Percentiles rank a stretch among this genome's conserved stretches.
These are phyloP conservation scores for Halocaridina rubra DNA, from an alignment of 2,888 invertebrate genomes.

Conservation along the genomic window DNA sequence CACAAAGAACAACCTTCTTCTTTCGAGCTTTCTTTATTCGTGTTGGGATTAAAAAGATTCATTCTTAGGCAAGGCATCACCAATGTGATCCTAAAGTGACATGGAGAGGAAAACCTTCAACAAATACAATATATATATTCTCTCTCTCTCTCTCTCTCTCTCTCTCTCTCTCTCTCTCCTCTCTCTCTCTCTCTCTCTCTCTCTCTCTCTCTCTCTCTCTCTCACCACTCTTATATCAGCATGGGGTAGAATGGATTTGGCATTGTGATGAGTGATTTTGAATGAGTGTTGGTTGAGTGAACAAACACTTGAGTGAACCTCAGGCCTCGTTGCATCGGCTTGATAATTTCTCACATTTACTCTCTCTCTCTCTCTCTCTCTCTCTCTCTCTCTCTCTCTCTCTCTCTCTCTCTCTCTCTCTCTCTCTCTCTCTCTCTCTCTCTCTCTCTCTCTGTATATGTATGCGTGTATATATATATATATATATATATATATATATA, in stretches of 20 bases:
- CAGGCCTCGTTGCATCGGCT: neutral
- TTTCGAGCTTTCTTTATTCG: too few relatives aligned
- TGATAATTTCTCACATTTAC: neutral
- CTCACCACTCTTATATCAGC: neutral
- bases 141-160: neutral
- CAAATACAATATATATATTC: too few relatives aligned
- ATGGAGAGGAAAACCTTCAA: too few relatives aligned
- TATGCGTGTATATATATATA: neutral
- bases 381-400: neutral
- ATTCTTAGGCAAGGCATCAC: too few relatives aligned
- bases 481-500: neutral
- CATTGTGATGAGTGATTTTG: slow-evolving; percentile 20
- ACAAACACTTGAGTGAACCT: slow-evolving; percentile 7
- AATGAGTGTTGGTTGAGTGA: slow-evolving; percentile 20
- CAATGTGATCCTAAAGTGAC: too few relatives aligned
- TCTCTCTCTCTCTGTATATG: too few relatives aligned
- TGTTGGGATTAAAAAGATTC: too few relatives aligned
- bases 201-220: neutral
- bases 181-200: slow-evolving; percentile 1
- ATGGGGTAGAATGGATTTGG: slow-evolving; percentile 6
- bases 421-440: neutral
- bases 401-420: neutral
- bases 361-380: neutral
- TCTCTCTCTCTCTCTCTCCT: slow-evolving; percentile 19
- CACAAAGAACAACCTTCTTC: too few relatives aligned